Conservation (phyloP, 2,797 vertebrate genomes). For the Danionella dracula region DNA sequence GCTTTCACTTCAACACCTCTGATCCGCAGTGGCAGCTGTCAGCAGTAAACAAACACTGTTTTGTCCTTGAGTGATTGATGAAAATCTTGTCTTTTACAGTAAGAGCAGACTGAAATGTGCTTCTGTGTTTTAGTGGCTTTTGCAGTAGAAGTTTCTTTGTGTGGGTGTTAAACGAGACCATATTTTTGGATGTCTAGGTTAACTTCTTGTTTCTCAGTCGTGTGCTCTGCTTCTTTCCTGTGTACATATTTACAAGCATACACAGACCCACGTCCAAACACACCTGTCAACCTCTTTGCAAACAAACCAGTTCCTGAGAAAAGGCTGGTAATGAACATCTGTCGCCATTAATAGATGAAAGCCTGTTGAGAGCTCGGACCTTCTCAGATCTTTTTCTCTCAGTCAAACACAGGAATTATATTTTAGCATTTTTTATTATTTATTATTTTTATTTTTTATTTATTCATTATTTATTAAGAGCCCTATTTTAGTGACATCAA, state of each 20-base stretch:
- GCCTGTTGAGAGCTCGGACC: conserved; percentile 31
- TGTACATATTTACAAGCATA: conserved; percentile 3
- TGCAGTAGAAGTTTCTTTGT: background rate
- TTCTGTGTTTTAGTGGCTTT: background rate
- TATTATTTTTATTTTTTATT: no score
- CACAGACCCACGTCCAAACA: conserved; percentile 32
- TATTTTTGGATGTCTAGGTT: conserved; percentile 14
- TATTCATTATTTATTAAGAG: background rate
- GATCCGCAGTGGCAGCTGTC: conserved; percentile 34
- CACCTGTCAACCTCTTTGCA: conserved; percentile 32
- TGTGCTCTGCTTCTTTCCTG: background rate
- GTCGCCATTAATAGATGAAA: conserved; percentile 42
- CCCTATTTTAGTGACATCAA: background rate
- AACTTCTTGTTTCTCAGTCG: background rate
- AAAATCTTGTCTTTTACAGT: background rate
- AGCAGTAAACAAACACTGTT: conserved; percentile 2
- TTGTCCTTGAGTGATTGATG: conserved; percentile 27
- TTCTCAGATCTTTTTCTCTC: background rate
- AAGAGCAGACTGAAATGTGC: background rate
- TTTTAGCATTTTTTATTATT: conserved; percentile 1
- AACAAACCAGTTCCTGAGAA: conserved; percentile 34
- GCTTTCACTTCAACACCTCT: conserved; percentile 18
- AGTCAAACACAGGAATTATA: background rate
- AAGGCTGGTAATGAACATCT: conserved; percentile 45
- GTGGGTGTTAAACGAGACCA: conserved; percentile 9